Base-by-base conservation (phyloP, 1,140 invertebrate species). In the Bursaphelenchus mucronatus region DNA sequence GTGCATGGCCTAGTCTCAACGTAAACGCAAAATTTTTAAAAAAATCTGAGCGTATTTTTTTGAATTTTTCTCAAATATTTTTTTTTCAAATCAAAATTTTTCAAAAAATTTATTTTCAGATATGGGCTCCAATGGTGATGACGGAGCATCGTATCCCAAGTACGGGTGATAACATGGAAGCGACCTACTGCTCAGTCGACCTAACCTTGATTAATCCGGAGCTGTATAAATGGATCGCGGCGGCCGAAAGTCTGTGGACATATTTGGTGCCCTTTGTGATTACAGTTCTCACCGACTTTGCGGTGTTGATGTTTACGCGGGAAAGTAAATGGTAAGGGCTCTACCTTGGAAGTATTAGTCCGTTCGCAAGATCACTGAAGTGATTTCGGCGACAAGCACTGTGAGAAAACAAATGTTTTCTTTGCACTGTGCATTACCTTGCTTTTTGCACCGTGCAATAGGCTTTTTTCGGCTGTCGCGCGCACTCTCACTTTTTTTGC, bases 161-260 rank as follows among this genome's bases (percentile, higher is more conserved):
- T 15, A 21, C n/a, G 11, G 11, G 11, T 13, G 57, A 30, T 15
- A 13, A n/a, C n/a, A 21, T 47, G 30, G 64, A 43, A 1, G 64
- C 44, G 9, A n/a, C 6, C 2, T 63, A 64, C 30, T 68, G 67
- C 47, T 56, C 68, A 8, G 53, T 68, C 9, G 68, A 68, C 46
- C 41, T 58, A 11, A 72, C 21, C 13, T 5, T 68, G 2, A 41
- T 68, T 4, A 67, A 68, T 15, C 21, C 45, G 21, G 56, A 68
- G 11, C n/a, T 73, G 11, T 73, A 61, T 13, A 72, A 68, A 41
- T 68, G 67, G 67, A 68, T 68, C 41, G 69, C 69, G 13, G 69
- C 44, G 13, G 67, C 41, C 19, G 67, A 68, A 44, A 47, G 30
- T 21, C n/a, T 70, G 2, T 68, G 69, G 67, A 68, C 69, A 1